Evolutionary conservation across 2,797 vertebrate genomes (phyloP), one percentile per base, ranked within the genome.

Genomic region (Threskiornis aethiopicus): DNA sequence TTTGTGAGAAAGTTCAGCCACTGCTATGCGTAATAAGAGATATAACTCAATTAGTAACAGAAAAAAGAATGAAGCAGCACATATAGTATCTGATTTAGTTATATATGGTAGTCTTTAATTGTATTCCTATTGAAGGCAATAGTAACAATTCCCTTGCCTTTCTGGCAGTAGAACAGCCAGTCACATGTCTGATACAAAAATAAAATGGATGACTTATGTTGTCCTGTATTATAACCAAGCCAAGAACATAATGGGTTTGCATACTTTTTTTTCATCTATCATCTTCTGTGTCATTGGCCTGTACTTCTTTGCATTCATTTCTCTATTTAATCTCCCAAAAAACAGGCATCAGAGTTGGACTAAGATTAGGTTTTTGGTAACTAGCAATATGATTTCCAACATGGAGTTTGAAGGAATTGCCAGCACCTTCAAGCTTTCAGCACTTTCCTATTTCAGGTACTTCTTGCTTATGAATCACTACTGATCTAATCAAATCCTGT

Each of bases 1-100:
- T 90, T 87, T 61, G 33, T 92, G 69, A 94, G 75, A 76, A 94
- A 96, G 55, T 90, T 87, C 72, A 94, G 57, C 46, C 84, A 91
- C 73, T 73, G 49, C 14, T 84, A 55, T 76, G 42, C 51, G 81
- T 88, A 91, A 58, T 71, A 79, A 37, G n/a, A 87, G 35, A 66
- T 86, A 70, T 35, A 93, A 78, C 51, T 87, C 72, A 89, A 88
- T 86, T 90, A 93, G 51, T n/a, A 89, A 42, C 20, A 86, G 35
- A 6, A 57, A 72, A 71, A 79, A 51, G 28, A 67, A 69, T 28
- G 14, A 87, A 54, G 15, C 59, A 54, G 24, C 7, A 31, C 16
- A 17, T 47, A 41, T 8, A 61, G 9, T 10, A 42, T 47, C 39
- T 75, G n/a, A 75, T 83, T 84, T 3, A 1, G 29, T 64, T 76